Evolutionary conservation across 1,140 invertebrate genomes (phyloP).

Genomic region (Drosophila tani): DNA sequence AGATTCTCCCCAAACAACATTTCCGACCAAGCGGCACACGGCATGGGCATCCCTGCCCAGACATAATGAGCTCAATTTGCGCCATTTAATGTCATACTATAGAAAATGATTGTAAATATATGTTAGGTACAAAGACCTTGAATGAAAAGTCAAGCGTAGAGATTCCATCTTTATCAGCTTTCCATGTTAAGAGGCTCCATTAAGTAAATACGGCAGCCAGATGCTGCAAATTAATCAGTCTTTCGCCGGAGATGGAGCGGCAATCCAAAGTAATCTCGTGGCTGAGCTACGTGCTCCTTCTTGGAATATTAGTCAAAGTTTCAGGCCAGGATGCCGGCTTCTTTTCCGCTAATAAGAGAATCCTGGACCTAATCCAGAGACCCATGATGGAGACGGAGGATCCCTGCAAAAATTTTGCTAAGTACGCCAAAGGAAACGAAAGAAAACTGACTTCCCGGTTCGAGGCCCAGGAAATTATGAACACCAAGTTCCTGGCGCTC

Average conservation of each 20-base stretch:
- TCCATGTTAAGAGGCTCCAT: neutral
- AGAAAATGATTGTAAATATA: too few species aligned
- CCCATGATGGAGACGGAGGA: neutral
- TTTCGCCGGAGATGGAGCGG: neutral
- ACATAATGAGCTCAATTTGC: too few species aligned
- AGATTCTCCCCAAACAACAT: too few species aligned
- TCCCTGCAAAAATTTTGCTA: neutral
- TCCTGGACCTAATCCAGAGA: neutral
- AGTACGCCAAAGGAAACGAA: neutral
- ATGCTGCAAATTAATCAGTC: neutral
- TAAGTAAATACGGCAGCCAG: neutral
- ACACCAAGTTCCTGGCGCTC: neutral
- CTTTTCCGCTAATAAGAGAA: neutral
- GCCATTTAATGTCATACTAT: too few species aligned
- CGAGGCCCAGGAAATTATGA: neutral
- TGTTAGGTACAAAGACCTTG: too few species aligned
- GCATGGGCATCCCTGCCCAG: too few species aligned
- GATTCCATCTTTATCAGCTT: neutral
- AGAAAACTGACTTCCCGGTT: neutral
- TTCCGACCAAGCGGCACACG: too few species aligned
- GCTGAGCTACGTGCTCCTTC: neutral
- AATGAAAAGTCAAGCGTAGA: too few species aligned
- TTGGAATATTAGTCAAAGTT: neutral
- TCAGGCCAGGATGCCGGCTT: neutral
- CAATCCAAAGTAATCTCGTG: neutral